Evolutionary conservation across 2,888 invertebrate genomes (phyloP).

Genomic region (Caenorhabditis sulstoni): DNA sequence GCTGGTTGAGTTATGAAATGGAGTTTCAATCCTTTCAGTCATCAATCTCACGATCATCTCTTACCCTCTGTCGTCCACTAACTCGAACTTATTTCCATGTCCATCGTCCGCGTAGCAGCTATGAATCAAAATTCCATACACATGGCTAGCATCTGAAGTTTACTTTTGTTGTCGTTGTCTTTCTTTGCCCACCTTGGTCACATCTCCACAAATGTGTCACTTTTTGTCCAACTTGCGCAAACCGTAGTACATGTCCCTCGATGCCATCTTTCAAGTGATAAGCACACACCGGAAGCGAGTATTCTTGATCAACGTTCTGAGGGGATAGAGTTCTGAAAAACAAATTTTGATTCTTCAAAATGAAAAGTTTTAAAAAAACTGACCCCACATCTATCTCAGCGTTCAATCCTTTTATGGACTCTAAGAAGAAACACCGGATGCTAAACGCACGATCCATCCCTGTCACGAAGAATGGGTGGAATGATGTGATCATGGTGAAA

Average conservation of each 20-base stretch:
- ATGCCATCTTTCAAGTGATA: constrained; percentile 75
- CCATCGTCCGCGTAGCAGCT: constrained; percentile 80
- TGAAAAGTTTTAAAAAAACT: not conserved
- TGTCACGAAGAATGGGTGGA: constrained; percentile 80
- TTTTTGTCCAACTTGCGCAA: constrained; percentile 72
- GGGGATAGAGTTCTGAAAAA: constrained; percentile 74
- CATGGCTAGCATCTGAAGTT: constrained; percentile 73
- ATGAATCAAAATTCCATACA: constrained; percentile 80
- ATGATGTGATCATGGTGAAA: constrained; percentile 79
- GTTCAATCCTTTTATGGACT: constrained; percentile 78
- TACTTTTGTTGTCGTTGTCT: not conserved
- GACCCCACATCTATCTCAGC: constrained; percentile 78
- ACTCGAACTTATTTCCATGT: constrained; percentile 78
- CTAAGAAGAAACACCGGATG: constrained; percentile 80
- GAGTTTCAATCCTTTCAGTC: too few species aligned
- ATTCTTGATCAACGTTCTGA: constrained; percentile 76
- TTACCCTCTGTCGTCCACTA: constrained; percentile 79
- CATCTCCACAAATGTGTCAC: constrained; percentile 80
- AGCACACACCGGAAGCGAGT: constrained; percentile 77
- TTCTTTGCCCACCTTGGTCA: constrained; percentile 69
- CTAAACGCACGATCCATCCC: constrained; percentile 79
- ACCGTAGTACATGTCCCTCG: constrained; percentile 67
- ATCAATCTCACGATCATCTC: too few species aligned
- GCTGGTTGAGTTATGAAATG: not conserved
- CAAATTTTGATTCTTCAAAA: too few species aligned